Conservation (phyloP, 2,888 invertebrate species). For the Sphecodes monilicornis region DNA sequence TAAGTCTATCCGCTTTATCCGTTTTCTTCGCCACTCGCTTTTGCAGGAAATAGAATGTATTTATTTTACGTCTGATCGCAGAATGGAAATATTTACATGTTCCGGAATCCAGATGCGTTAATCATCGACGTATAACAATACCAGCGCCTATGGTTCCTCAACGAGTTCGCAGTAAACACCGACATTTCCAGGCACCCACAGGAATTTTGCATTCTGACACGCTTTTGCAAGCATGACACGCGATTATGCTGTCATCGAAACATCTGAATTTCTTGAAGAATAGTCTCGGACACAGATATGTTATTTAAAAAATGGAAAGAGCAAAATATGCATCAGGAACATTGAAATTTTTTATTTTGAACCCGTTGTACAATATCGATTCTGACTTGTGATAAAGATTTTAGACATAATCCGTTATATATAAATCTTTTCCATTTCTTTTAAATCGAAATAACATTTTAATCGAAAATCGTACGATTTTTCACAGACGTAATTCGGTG, state of each 20-base stretch:
- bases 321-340: no score
- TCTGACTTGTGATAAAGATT: no score
- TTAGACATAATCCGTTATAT: no score
- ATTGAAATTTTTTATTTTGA: no score
- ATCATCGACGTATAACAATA: constrained; percentile 53
- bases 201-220: no score
- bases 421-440: no score
- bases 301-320: no score
- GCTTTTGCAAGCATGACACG: neutral
- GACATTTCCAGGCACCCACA: constrained; percentile 12
- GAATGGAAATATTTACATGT: constrained; percentile 58
- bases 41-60: constrained; percentile 51
- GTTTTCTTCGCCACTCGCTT: constrained; percentile 22
- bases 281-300: no score
- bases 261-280: neutral
- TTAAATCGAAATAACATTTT: no score
- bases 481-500: no score
- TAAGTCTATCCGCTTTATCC: constrained; percentile 39
- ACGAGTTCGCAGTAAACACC: neutral
- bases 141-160: neutral
- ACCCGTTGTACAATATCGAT: no score
- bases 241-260: neutral
- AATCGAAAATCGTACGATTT: no score
- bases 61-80: constrained; percentile 51
- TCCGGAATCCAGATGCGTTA: constrained; percentile 52